Conservation (phyloP, 2,797 vertebrate species). For the Myotis planiceps region DNA sequence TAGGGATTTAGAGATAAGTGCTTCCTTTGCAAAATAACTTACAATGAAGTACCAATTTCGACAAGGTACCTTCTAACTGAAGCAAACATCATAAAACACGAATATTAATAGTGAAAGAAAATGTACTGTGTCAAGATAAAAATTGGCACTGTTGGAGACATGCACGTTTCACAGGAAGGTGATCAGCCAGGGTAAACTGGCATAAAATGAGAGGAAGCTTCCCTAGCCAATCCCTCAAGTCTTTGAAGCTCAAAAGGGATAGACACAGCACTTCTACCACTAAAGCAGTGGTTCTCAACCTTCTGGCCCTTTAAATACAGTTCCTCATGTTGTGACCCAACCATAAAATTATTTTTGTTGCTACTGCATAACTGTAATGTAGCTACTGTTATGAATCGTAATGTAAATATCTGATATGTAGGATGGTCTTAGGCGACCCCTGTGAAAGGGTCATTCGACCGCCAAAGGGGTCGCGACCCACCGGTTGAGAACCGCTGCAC, state of each 20-base stretch:
- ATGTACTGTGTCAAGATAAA: background rate
- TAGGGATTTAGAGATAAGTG: conserved; percentile 8
- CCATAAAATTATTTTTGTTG: no score
- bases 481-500: no score
- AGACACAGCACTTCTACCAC: background rate
- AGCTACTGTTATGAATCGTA: no score
- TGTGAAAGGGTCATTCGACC: no score
- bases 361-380: no score
- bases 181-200: background rate
- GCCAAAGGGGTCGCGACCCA: no score
- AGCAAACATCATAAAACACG: background rate
- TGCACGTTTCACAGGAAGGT: background rate
- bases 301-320: no score
- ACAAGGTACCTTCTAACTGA: background rate
- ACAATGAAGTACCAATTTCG: background rate
- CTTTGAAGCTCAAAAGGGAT: background rate
- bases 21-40: conserved; percentile 25
- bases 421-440: no score
- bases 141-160: background rate
- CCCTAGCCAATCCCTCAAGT: background rate
- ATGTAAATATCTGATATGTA: no score
- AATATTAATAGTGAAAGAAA: background rate
- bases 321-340: no score
- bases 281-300: no score
- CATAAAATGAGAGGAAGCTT: background rate